Evolutionary conservation across 2,888 invertebrate species (phyloP).

Genomic region (Apotomis turbidana): DNA sequence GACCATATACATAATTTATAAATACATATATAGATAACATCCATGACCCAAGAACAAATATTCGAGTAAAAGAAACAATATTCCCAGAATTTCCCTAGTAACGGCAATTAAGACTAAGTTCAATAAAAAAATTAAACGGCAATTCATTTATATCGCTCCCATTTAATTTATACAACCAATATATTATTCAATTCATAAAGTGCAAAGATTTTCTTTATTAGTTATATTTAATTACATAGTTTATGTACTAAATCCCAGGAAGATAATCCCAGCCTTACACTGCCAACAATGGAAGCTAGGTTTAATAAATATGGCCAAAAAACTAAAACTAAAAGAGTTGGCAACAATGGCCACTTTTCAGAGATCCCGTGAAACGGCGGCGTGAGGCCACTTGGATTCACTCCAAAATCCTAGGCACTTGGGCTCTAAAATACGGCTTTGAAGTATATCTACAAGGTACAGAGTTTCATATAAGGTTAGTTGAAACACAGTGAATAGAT

Average conservation of each 20-base stretch:
- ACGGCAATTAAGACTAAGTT: too few relatives aligned
- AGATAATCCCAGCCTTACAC: slow-evolving; percentile 1
- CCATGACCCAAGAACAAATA: too few relatives aligned
- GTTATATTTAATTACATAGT: background rate
- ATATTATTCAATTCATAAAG: too few relatives aligned
- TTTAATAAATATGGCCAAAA: slow-evolving; percentile 51
- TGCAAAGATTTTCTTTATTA: too few relatives aligned
- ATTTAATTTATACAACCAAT: too few relatives aligned
- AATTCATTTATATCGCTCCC: too few relatives aligned
- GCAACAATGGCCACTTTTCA: slow-evolving; percentile 61
- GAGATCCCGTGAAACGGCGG: slow-evolving; percentile 60
- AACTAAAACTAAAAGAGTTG: slow-evolving; percentile 45
- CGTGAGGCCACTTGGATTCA: slow-evolving; percentile 49
- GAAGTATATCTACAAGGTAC: background rate
- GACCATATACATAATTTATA: too few relatives aligned
- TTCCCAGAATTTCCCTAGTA: too few relatives aligned
- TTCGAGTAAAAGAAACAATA: too few relatives aligned
- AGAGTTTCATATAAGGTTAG: background rate
- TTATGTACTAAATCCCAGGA: background rate
- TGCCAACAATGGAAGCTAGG: slow-evolving; percentile 44
- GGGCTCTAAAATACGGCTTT: slow-evolving; percentile 2
- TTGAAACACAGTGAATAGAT: too few relatives aligned
- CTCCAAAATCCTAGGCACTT: slow-evolving; percentile 41
- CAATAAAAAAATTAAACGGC: too few relatives aligned
- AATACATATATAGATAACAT: too few relatives aligned